Base-by-base conservation (phyloP, 2,888 invertebrate genomes). In the Daptonema setosum region DNA sequence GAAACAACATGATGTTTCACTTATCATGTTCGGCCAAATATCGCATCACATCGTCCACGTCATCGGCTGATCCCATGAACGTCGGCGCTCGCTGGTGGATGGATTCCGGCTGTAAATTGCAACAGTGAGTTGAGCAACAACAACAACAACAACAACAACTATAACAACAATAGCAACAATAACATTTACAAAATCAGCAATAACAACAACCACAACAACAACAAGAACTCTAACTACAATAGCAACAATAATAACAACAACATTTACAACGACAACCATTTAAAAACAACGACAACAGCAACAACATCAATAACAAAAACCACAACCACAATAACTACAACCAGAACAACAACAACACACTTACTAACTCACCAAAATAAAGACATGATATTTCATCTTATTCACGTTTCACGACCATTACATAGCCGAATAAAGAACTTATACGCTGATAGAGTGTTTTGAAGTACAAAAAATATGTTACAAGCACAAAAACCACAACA, bases 1-100 rank as follows among this genome's bases (percentile, higher is more conserved):
- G n/a, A n/a, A n/a, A n/a, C n/a, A n/a, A n/a, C n/a, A n/a, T n/a
- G n/a, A n/a, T n/a, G n/a, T n/a, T n/a, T 45, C 45, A 45, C 11
- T n/a, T n/a, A n/a, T 45, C 45, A 50, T 11, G 11, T 50, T 50
- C 20, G 26, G 24, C 20, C 3, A 50, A 17, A 26, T 26, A 50
- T 26, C 26, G 5, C 50, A 50, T 3, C 11, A 26, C 26, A 2
- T 97, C 93, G 66, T 84, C 78, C 0, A 97, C 87, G 70, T 97
- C 95, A 1, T 81, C 79, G 67, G 79, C 81, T 0, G 93, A 93
- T 29, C 95, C 97, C 59, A 97, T 77, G 75, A 84, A 86, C 69
- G 93, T 83, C 0, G 95, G 91, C 30, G 81, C 79, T 59, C 95
- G 78, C 71, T 93, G 82, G 73, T 97, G 97, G 62, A 97, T 85